phyloP scores from a whole-genome alignment of 2,888 invertebrate genomes.

The Blastobasis lacticolella region DNA sequence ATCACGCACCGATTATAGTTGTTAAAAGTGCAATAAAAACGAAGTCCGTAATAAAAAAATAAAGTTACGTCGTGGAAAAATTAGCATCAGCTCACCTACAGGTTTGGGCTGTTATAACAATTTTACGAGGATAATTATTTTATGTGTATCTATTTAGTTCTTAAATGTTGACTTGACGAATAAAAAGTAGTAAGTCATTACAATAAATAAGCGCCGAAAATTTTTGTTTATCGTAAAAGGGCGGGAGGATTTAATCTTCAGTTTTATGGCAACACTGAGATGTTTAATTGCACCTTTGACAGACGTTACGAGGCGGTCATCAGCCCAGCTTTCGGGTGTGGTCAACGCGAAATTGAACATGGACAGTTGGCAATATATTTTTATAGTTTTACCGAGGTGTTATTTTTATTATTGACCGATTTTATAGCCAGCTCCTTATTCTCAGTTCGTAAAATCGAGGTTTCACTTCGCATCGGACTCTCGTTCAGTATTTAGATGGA shows the following conservation, averaged over 20 bases:
- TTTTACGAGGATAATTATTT: too few relatives aligned
- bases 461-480: too few relatives aligned
- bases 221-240: slow-evolving; percentile 39
- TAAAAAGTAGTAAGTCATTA: too few relatives aligned
- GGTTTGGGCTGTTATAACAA: too few relatives aligned
- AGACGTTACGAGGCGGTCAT: slow-evolving; percentile 57
- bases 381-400: slow-evolving; percentile 60
- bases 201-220: neutral
- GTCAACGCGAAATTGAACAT: slow-evolving; percentile 55
- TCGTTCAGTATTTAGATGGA: too few relatives aligned
- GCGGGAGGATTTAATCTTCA: slow-evolving; percentile 46
- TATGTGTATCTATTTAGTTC: too few relatives aligned
- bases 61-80: too few relatives aligned
- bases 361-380: slow-evolving; percentile 58
- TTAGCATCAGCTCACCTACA: too few relatives aligned
- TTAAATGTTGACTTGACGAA: too few relatives aligned
- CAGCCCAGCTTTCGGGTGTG: slow-evolving; percentile 55
- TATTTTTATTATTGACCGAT: slow-evolving; percentile 60
- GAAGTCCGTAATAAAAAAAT: slow-evolving; percentile 1
- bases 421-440: slow-evolving; percentile 18
- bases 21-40: slow-evolving; percentile 38
- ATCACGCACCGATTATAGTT: slow-evolving; percentile 39
- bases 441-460: too few relatives aligned
- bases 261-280: slow-evolving; percentile 60
- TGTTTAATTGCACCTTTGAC: slow-evolving; percentile 71